A percentile compares a stretch with the other conserved stretches of the same genome.
These are phyloP conservation scores for Papilio glaucus DNA, from an alignment of 1,140 invertebrate species.

Conservation along the genomic window DNA sequence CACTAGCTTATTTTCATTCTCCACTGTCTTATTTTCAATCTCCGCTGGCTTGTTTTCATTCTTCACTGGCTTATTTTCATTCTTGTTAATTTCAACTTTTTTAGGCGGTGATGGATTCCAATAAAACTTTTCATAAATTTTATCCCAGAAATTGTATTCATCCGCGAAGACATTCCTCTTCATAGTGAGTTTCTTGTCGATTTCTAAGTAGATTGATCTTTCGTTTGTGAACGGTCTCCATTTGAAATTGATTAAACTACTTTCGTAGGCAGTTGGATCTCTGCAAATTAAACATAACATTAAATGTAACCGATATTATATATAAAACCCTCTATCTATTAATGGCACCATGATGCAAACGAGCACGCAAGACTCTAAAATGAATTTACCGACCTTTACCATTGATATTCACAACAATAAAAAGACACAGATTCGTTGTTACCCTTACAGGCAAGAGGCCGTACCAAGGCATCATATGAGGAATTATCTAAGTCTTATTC, in stretches of 20 bases:
- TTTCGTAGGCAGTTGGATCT: conserved; percentile 70
- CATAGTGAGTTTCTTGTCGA: conserved; percentile 55
- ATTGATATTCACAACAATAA: no score
- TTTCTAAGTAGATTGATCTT: conserved; percentile 61
- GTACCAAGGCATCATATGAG: no score
- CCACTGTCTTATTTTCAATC: conserved; percentile 13
- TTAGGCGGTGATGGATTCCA: conserved; percentile 57
- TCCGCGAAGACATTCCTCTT: conserved; percentile 60
- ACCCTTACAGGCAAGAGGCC: no score
- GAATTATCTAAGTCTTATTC: no score
- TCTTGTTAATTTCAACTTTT: neutral
- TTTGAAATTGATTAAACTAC: conserved; percentile 57
- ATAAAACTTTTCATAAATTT: conserved; percentile 68
- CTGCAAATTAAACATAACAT: conserved; percentile 54
- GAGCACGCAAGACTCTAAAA: no score
- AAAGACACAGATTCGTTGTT: no score
- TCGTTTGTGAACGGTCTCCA: conserved; percentile 65
- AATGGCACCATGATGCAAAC: no score
- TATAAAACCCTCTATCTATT: no score
- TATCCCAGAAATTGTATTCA: conserved; percentile 66
- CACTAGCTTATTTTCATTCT: no score
- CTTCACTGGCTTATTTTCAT: conserved; percentile 3
- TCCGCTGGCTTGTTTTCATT: no score
- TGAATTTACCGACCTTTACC: no score
- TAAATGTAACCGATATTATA: neutral